Base-by-base conservation (phyloP, 2,113 vertebrate species). In the Formicarius rufipectus region DNA sequence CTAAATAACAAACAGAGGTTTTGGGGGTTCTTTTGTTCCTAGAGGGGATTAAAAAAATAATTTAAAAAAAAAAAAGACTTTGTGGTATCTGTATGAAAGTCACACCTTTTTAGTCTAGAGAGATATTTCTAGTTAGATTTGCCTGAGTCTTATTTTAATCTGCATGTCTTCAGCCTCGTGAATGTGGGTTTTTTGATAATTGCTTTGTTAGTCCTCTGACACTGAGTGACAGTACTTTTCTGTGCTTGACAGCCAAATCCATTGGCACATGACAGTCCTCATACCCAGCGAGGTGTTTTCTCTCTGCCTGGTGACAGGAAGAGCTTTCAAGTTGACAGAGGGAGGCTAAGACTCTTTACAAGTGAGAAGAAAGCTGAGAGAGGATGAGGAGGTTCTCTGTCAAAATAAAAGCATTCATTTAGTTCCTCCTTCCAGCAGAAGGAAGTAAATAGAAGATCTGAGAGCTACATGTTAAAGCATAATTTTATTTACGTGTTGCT, bases 171-270 rank as follows among this genome's bases (percentile, higher is more conserved):
- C 62, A 59, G 92, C 87, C 90, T 93, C 76, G 63, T 95, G 92
- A 88, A 72, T 90, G 96, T 92, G 89, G 9, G 80, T 50, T 95
- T 96, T 97, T 96, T 97, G 91, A 97, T 98, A 98, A 98, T 98
- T 98, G 97, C 97, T 96, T 98, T 98, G 97, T 98, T 98, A 96
- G 97, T 97, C 89, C 93, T 96, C 77, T 98, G 97, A 98, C 97
- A 97, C 95, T 97, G 97, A 98, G 89, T 98, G 98, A 97, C 97
- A 97, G 97, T 89, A 75, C 97, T 98, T 97, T 97, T 95, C 94
- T 95, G 94, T 81, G 91, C 92, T 91, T 98, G 98, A 98, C 98
- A 98, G 97, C 95, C 96, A 97, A 97, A 97, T 98, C 97, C 97
- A 96, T 92, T 97, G 98, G 97, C 97, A 97, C 90, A 90, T 21